Evolutionary conservation across 2,888 invertebrate species (phyloP), one percentile per base, ranked within the genome.

Genomic region (Rhorus exstirpatorius): DNA sequence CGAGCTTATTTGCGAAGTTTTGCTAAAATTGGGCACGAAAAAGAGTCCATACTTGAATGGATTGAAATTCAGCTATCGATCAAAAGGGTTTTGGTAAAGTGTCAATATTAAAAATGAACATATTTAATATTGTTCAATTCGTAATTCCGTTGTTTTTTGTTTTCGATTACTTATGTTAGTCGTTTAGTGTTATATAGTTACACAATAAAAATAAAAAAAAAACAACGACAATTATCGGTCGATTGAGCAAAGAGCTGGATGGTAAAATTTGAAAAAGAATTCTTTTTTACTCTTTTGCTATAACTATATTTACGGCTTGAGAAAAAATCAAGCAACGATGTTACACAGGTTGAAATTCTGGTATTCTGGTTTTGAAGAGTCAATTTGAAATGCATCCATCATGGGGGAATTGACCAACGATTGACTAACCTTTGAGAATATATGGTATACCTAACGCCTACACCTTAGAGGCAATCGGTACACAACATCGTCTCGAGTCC

Each of bases 401-500:
- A n/a, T 12, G 14, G 44, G 17, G 12, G 7, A 10, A 44, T 14
- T 10, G 31, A n/a, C 31, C 44, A 35, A 35, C 51, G 53, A 41
- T 83, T 67, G 61, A 63, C 58, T 65, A 85, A 86, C 85, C 85
- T 88, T 88, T 87, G 65, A 79, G 84, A 85, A 81, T 81, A 86
- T 84, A 84, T 76, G 21, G 44, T 58, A 70, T 63, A 35, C 70
- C 61, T 38, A 35, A 68, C 80, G 80, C 80, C 80, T 70, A 80
- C 80, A 35, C 24, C 49, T 63, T 65, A 19, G 46, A 61, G 55
- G 55, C 31, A 58, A 71, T 65, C 55, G 60, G 46, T 68, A 67
- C 35, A 84, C 86, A 83, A 86, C 86, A 84, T 85, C 78, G 77
- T 77, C 65, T 70, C 63, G 82, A 83, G 89, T 90, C 90, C 90